phyloP scores from a whole-genome alignment of 1,140 invertebrate genomes.

The Drosophila ananassae region DNA sequence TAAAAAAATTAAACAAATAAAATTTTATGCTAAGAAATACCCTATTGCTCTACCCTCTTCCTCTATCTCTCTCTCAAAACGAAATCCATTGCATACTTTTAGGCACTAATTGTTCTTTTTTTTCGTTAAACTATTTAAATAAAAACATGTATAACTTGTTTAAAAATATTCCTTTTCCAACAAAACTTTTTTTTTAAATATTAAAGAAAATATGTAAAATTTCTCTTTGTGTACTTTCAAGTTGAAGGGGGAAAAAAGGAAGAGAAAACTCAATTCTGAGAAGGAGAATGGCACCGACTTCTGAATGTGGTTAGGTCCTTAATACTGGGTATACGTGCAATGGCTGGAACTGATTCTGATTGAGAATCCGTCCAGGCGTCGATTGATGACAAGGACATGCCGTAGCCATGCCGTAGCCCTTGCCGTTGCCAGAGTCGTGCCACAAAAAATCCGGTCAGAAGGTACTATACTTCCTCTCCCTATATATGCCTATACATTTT shows the following conservation, averaged over 20 bases:
- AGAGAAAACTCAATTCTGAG: neutral
- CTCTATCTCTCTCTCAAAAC: too few relatives aligned
- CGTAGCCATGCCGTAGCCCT: neutral
- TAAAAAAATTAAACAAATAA: too few relatives aligned
- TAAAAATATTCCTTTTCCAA: too few relatives aligned
- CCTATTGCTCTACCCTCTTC: too few relatives aligned
- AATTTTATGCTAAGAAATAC: too few relatives aligned
- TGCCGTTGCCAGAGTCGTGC: slow-evolving; percentile 11
- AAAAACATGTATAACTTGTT: too few relatives aligned
- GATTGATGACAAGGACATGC: slow-evolving; percentile 39
- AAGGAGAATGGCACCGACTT: slow-evolving; percentile 6
- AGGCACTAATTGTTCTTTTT: too few relatives aligned
- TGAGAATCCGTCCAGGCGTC: slow-evolving; percentile 44
- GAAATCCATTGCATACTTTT: too few relatives aligned
- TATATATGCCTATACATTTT: slow-evolving; percentile 35
- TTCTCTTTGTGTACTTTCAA: neutral
- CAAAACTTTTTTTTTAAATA: too few relatives aligned
- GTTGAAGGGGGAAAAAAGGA: neutral
- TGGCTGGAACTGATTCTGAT: slow-evolving; percentile 42
- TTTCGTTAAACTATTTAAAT: too few relatives aligned
- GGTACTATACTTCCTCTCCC: neutral
- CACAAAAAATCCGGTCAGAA: slow-evolving; percentile 17
- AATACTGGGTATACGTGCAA: slow-evolving; percentile 5
- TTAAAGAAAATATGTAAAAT: neutral
- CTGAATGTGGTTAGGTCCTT: slow-evolving; percentile 36